phyloP scores from a whole-genome alignment of 2,797 vertebrate species.

The Aulostomus chinensis region DNA sequence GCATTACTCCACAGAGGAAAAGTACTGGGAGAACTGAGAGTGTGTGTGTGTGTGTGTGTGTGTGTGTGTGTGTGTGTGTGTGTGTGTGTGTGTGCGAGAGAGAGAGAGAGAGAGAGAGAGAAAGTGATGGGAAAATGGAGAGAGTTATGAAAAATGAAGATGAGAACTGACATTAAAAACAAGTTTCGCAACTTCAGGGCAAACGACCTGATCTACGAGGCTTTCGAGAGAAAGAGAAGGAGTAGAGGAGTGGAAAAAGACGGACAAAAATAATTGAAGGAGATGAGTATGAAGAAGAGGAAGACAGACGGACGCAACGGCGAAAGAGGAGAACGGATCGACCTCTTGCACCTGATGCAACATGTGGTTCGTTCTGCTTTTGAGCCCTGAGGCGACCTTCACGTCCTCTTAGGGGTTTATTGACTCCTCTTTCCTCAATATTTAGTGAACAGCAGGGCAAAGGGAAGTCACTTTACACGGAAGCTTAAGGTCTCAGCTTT shows the following conservation, averaged over 20 bases:
- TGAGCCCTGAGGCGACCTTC: too few relatives aligned
- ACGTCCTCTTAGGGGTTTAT: too few relatives aligned
- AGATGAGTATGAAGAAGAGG: neutral
- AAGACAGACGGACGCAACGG: neutral
- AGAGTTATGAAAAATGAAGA: constrained; percentile 22
- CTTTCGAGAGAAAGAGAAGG: constrained; percentile 10
- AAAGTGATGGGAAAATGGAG: constrained; percentile 15
- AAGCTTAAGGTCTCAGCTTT: too few relatives aligned
- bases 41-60: constrained; percentile 1
- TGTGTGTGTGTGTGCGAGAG: constrained; percentile 5
- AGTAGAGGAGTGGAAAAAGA: constrained; percentile 4
- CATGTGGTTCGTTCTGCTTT: too few relatives aligned
- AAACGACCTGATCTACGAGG: constrained; percentile 11
- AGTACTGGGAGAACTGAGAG: constrained; percentile 32
- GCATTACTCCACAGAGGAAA: constrained; percentile 66
- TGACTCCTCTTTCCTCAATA: too few relatives aligned
- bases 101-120: constrained; percentile 15
- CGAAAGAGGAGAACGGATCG: too few relatives aligned
- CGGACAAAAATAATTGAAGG: constrained; percentile 8
- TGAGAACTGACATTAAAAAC: constrained; percentile 33
- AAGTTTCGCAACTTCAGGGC: constrained; percentile 24
- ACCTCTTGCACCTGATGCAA: too few relatives aligned
- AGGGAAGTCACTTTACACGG: too few relatives aligned
- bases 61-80: constrained; percentile 5
- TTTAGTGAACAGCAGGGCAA: too few relatives aligned